A percentile compares a stretch with the other conserved stretches of the same genome.
phyloP scores from a whole-genome alignment of 2,888 invertebrate species.

The Chironomus tentans region DNA sequence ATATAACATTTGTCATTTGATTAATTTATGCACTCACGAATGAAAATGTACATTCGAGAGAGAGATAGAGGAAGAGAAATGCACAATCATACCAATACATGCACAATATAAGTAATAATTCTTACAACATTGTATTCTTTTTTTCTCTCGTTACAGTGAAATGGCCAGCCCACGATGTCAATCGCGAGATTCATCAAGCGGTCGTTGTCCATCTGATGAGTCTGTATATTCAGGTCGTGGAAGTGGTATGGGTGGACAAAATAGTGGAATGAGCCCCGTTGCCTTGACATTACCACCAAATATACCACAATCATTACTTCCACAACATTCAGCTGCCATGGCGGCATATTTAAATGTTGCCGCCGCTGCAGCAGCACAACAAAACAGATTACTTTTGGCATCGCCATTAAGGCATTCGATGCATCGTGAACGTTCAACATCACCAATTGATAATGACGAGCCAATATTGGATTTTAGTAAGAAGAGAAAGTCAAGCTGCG shows the following conservation, averaged over 20 bases:
- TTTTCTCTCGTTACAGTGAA: conserved; percentile 56
- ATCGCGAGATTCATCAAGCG: conserved; percentile 67
- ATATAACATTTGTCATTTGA: background rate
- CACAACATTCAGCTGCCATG: conserved; percentile 73
- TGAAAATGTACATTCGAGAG: conserved; percentile 28
- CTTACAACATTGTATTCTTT: no score
- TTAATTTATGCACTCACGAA: conserved; percentile 28
- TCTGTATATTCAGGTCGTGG: conserved; percentile 61
- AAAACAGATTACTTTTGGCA: conserved; percentile 64
- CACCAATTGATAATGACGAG: conserved; percentile 49
- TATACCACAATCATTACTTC: conserved; percentile 55
- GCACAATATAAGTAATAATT: no score
- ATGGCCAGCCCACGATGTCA: conserved; percentile 66
- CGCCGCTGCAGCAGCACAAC: conserved; percentile 59
- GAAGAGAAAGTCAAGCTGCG: conserved; percentile 47
- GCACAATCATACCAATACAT: conserved; percentile 1
- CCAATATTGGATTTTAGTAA: conserved; percentile 74
- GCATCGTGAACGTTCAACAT: conserved; percentile 37
- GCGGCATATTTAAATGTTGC: conserved; percentile 70
- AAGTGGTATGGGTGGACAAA: conserved; percentile 39
- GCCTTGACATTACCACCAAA: conserved; percentile 58
- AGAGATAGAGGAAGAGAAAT: no score
- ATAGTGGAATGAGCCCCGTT: conserved; percentile 53
- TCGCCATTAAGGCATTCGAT: conserved; percentile 52
- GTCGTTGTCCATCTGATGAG: conserved; percentile 68